Evolutionary conservation across 2,797 vertebrate species (phyloP).

Genomic region (Danio tinwini): DNA sequence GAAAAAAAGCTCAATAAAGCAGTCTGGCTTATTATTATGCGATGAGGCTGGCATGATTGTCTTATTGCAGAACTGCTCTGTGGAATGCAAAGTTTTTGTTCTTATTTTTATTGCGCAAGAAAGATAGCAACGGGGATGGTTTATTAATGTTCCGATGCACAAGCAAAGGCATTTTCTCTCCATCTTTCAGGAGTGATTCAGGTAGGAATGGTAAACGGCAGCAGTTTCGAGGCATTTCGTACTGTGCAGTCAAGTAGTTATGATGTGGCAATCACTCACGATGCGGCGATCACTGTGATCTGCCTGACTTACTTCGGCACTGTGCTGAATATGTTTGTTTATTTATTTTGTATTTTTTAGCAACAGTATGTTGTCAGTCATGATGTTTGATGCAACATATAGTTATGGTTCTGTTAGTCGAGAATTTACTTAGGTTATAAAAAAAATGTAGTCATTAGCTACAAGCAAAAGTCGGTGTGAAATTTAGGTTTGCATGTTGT

Average conservation of each 20-base stretch:
- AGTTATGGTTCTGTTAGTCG: background rate
- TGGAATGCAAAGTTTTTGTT: conserved; percentile 8
- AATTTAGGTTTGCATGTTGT: conserved; percentile 5
- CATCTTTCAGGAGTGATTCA: conserved; percentile 6
- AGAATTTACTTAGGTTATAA: background rate
- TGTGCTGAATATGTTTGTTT: background rate
- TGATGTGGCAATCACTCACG: background rate
- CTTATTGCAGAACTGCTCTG: conserved; percentile 31
- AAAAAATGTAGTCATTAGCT: background rate
- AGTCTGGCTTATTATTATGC: conserved; percentile 38
- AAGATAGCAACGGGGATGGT: conserved; percentile 5
- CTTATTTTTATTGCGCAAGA: conserved; percentile 13
- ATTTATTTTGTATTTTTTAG: background rate
- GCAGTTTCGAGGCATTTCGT: conserved; percentile 5
- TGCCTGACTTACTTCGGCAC: background rate
- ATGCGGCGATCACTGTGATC: background rate
- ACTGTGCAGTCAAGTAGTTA: background rate
- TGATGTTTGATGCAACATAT: background rate
- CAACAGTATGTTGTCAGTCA: background rate
- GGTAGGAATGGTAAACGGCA: conserved; percentile 1
- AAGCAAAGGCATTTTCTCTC: conserved; percentile 13
- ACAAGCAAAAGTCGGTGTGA: background rate
- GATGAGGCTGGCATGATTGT: conserved; percentile 37
- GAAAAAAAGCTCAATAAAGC: conserved; percentile 27
- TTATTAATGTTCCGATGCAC: conserved; percentile 32